Percentiles rank a stretch among this genome's conserved stretches.
phyloP scores from a whole-genome alignment of 2,888 invertebrate genomes.

The Erpobdella octoculata region DNA sequence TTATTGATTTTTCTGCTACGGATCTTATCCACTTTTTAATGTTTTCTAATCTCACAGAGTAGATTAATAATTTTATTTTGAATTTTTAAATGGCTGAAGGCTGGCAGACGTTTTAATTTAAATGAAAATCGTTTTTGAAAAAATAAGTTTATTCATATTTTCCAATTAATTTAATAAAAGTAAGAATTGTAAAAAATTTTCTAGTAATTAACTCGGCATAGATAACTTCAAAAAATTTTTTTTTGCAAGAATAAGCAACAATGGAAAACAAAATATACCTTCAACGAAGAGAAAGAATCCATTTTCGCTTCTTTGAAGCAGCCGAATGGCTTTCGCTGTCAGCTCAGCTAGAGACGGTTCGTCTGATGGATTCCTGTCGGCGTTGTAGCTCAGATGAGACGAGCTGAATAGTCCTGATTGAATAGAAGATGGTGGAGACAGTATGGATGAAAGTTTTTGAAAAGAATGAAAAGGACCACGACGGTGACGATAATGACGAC shows the following conservation, averaged over 20 bases:
- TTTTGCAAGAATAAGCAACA: background rate
- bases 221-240: background rate
- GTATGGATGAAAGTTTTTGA: background rate
- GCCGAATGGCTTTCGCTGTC: conserved; percentile 35
- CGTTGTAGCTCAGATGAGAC: conserved; percentile 66
- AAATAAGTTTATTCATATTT: too few species aligned
- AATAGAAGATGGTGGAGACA: too few species aligned
- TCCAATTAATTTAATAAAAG: too few species aligned
- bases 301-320: conserved; percentile 31
- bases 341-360: conserved; percentile 47
- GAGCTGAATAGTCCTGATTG: conserved; percentile 43
- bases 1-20: too few species aligned
- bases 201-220: background rate
- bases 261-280: conserved; percentile 4
- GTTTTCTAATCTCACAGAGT: too few species aligned
- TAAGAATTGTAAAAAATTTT: background rate
- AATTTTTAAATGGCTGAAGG: too few species aligned
- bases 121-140: too few species aligned
- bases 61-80: too few species aligned
- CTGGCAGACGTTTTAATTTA: too few species aligned
- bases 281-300: conserved; percentile 37
- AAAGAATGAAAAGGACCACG: background rate
- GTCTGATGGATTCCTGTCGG: conserved; percentile 45
- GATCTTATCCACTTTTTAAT: too few species aligned
- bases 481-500: background rate